Evolutionary conservation across 2,113 vertebrate species (phyloP).

Genomic region (Periophthalmodon schlosseri): DNA sequence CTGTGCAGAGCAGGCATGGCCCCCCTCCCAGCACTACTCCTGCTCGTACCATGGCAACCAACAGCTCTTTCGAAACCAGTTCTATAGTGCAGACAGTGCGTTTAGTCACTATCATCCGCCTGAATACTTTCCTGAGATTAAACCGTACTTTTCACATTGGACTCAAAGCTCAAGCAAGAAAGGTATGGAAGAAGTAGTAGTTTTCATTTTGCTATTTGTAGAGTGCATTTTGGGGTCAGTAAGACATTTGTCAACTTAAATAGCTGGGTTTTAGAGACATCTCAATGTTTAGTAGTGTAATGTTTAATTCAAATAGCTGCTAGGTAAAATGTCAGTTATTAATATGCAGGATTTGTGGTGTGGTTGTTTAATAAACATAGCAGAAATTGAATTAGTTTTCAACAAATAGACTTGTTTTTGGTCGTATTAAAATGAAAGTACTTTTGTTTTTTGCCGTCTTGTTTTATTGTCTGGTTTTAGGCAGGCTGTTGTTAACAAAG

Average conservation of each 20-base stretch:
- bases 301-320: no score
- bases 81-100: conserved; percentile 88
- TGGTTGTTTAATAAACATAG: no score
- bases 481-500: neutral
- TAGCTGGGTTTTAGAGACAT: no score
- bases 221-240: neutral
- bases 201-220: neutral
- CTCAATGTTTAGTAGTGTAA: no score
- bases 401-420: neutral
- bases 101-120: conserved; percentile 86
- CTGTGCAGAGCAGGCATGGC: conserved; percentile 93
- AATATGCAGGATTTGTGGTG: no score
- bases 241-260: no score
- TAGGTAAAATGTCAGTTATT: no score
- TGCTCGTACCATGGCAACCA: conserved; percentile 84
- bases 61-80: conserved; percentile 85
- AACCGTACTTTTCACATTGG: conserved; percentile 87
- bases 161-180: conserved; percentile 86
- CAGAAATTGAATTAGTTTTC: no score
- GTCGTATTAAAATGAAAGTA: neutral
- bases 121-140: conserved; percentile 88
- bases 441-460: neutral
- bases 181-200: conserved; percentile 80
- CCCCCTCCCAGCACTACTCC: conserved; percentile 85
- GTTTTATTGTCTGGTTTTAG: neutral